phyloP scores from a whole-genome alignment of 1,140 invertebrate genomes.

The Octopus sinensis region DNA sequence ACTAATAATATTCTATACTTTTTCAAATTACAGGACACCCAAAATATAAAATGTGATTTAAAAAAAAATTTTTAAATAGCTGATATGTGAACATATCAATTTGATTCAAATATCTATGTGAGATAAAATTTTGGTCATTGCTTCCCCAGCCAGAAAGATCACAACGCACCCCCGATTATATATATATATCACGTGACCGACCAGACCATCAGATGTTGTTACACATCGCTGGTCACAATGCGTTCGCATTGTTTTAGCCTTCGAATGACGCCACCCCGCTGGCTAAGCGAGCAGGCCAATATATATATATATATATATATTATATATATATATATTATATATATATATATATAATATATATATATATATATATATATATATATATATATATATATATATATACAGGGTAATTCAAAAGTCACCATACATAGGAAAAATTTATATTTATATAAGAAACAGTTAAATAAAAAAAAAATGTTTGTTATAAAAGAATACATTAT shows the following conservation, averaged over 20 bases:
- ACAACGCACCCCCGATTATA: neutral
- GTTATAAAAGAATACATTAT: neutral
- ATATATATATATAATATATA: too few relatives aligned
- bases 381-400: slow-evolving; percentile 25
- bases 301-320: too few relatives aligned
- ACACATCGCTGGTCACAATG: too few relatives aligned
- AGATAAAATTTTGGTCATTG: neutral
- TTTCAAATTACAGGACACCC: too few relatives aligned
- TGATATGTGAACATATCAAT: neutral
- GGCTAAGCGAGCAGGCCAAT: too few relatives aligned
- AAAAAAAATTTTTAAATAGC: neutral
- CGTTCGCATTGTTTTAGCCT: too few relatives aligned
- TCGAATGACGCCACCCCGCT: too few relatives aligned
- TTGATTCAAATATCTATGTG: neutral
- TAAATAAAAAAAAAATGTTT: neutral
- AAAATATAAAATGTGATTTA: neutral
- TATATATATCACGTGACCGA: too few relatives aligned
- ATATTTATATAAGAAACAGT: neutral
- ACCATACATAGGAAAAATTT: slow-evolving; percentile 23
- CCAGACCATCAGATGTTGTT: too few relatives aligned
- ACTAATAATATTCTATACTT: too few relatives aligned
- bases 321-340: too few relatives aligned
- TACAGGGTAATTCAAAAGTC: slow-evolving; percentile 23
- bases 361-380: too few relatives aligned
- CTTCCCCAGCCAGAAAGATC: neutral